These are phyloP conservation scores for Colletes collaris DNA, from an alignment of 2,888 invertebrate genomes.

Conservation along the genomic window DNA sequence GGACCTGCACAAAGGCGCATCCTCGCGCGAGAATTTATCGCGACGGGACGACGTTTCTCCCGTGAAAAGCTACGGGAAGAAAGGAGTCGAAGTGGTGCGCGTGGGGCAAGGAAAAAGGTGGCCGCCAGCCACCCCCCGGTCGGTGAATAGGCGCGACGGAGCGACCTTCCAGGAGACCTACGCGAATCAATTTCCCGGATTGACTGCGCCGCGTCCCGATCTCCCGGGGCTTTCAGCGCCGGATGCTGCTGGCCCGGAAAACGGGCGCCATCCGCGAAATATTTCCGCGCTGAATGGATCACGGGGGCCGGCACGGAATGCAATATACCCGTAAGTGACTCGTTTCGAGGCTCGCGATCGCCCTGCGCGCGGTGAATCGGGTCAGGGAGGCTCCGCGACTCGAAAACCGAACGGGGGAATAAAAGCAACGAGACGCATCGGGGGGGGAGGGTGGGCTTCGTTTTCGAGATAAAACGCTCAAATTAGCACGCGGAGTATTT, in stretches of 20 bases:
- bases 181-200: constrained; percentile 59
- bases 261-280: constrained; percentile 29
- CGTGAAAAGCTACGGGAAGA: constrained; percentile 44
- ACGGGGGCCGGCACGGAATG: constrained; percentile 45
- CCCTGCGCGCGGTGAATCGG: constrained; percentile 9
- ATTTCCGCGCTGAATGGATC: constrained; percentile 35
- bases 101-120: too few relatives aligned
- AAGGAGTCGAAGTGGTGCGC: constrained; percentile 6
- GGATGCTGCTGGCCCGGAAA: constrained; percentile 19
- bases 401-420: too few relatives aligned
- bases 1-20: constrained; percentile 39
- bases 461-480: too few relatives aligned
- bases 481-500: too few relatives aligned
- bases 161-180: constrained; percentile 30
- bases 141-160: constrained; percentile 46
- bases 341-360: constrained; percentile 21
- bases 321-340: constrained; percentile 52
- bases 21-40: constrained; percentile 50
- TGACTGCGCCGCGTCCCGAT: constrained; percentile 45
- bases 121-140: too few relatives aligned
- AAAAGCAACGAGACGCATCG: too few relatives aligned
- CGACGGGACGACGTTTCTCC: constrained; percentile 36
- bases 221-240: constrained; percentile 27
- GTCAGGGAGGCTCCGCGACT: background rate
- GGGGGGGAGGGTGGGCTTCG: too few relatives aligned